These are phyloP conservation scores for Tetragnatha versicolor DNA, from an alignment of 1,140 invertebrate genomes.

Conservation along the genomic window DNA sequence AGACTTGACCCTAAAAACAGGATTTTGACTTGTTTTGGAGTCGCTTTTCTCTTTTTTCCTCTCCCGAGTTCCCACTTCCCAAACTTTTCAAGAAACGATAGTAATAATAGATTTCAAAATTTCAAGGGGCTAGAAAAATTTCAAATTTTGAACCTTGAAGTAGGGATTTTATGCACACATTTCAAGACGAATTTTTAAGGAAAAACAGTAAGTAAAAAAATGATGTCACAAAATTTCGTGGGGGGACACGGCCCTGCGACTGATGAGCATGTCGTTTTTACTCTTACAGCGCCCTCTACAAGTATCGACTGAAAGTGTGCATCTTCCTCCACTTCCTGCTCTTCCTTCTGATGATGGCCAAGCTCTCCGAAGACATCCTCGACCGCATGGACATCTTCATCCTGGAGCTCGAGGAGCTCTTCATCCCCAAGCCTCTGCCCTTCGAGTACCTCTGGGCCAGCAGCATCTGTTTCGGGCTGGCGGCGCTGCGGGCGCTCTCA, in stretches of 20 bases:
- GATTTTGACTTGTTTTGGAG: too few relatives aligned
- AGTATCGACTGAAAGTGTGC: slow-evolving; percentile 88
- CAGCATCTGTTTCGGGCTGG: slow-evolving; percentile 82
- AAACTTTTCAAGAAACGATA: background rate
- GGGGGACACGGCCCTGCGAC: background rate
- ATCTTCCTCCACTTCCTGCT: slow-evolving; percentile 91
- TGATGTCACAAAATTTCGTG: too few relatives aligned
- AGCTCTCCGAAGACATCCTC: slow-evolving; percentile 86
- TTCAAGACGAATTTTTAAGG: background rate
- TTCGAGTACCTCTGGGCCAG: slow-evolving; percentile 96
- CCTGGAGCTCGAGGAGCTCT: slow-evolving; percentile 89
- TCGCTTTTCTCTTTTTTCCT: too few relatives aligned
- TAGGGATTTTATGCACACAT: background rate
- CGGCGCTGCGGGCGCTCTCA: slow-evolving; percentile 85
- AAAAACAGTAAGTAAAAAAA: too few relatives aligned
- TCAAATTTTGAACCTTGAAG: background rate
- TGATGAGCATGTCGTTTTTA: background rate
- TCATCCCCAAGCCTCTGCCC: slow-evolving; percentile 86
- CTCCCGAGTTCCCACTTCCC: too few relatives aligned
- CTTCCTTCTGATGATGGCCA: slow-evolving; percentile 88
- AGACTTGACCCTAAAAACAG: too few relatives aligned
- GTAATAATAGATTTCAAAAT: background rate
- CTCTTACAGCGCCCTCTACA: slow-evolving; percentile 86
- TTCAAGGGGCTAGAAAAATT: background rate
- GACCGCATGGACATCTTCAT: slow-evolving; percentile 92